Base-by-base conservation (phyloP, 2,797 vertebrate genomes). In the Erethizon dorsatum region DNA sequence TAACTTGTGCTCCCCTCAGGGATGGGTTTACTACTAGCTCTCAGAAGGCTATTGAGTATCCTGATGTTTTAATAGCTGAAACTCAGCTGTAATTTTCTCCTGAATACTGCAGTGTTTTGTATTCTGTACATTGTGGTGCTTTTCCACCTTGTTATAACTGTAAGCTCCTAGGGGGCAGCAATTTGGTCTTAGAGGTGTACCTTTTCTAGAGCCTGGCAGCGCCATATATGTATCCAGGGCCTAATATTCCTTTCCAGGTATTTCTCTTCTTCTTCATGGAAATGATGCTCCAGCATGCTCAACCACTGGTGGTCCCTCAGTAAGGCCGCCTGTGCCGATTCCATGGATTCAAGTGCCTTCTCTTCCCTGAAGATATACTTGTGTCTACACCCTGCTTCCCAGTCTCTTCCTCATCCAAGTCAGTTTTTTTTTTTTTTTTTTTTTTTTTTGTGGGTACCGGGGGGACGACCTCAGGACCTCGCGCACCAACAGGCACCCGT, bases 41-140 rank as follows among this genome's bases (percentile, higher is more conserved):
- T 94, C 92, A 92, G 92, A 93, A 95, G 96, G 94, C 83, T 94
- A 93, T 96, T 84, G 95, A 95, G 96, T 96, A 96, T 85, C 96
- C 93, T 93, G 59, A 91, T 96, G 92, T 88, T 87, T 96, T 96
- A 95, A 96, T 95, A 96, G 93, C 96, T 96, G 94, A 96, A 96
- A 88, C 93, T 96, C 92, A 92, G 94, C 95, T 97, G 93, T 77
- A 89, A 93, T 94, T 91, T 91, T 95, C 59, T 77, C 78, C 56
- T 83, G 47, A 75, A 84, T 91, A 77, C 56, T 85, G 83, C 41
- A 84, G 83, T 89, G 61, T 91, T 95, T 92, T 95, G 78, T 75
- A 82, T 91, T 96, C 83, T 96, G 85, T 92, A 91, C 71, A 31
- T 71, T 85, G 93, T 97, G 93, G 96, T 94, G 87, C 77, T 95